Evolutionary conservation across 2,888 invertebrate species (phyloP).

Genomic region (Andrena bicolor): DNA sequence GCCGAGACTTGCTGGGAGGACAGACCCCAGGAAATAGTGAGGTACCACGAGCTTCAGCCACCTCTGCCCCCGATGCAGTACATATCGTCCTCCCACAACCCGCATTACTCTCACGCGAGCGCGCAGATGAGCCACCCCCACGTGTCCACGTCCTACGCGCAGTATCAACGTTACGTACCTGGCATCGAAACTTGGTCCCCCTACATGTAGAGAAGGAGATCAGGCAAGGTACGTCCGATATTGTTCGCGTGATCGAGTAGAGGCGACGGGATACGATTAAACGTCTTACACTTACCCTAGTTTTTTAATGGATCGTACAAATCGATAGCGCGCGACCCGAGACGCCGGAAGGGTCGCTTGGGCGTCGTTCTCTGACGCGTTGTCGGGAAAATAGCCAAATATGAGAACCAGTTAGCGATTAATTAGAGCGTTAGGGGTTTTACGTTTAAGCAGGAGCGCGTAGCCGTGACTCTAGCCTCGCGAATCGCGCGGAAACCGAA

Average conservation of each 20-base stretch:
- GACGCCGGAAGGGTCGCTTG: not conserved
- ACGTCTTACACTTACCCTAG: too few species aligned
- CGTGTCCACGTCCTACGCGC: slow-evolving; percentile 77
- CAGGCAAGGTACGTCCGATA: not conserved
- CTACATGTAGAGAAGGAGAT: slow-evolving; percentile 54
- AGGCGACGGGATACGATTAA: too few species aligned
- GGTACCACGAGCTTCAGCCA: slow-evolving; percentile 84
- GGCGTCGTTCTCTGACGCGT: not conserved
- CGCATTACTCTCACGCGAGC: slow-evolving; percentile 81
- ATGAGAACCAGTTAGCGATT: slow-evolving; percentile 69
- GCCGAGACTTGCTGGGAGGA: slow-evolving; percentile 79
- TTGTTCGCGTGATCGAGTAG: not conserved
- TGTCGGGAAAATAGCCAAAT: slow-evolving; percentile 74
- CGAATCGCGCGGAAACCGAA: not conserved
- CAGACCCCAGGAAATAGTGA: slow-evolving; percentile 79
- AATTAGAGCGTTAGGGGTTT: slow-evolving; percentile 38
- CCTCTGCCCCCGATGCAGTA: slow-evolving; percentile 81
- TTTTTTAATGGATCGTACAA: too few species aligned
- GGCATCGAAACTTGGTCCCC: slow-evolving; percentile 79
- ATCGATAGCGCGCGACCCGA: not conserved
- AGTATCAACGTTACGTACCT: slow-evolving; percentile 84
- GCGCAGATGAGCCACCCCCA: slow-evolving; percentile 76
- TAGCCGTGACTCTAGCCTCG: not conserved
- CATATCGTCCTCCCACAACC: slow-evolving; percentile 80
- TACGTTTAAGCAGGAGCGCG: slow-evolving; percentile 7